A percentile compares a stretch with the other conserved stretches of the same genome.
phyloP scores from a whole-genome alignment of 2,888 invertebrate genomes.

The Stramonita haemastoma region DNA sequence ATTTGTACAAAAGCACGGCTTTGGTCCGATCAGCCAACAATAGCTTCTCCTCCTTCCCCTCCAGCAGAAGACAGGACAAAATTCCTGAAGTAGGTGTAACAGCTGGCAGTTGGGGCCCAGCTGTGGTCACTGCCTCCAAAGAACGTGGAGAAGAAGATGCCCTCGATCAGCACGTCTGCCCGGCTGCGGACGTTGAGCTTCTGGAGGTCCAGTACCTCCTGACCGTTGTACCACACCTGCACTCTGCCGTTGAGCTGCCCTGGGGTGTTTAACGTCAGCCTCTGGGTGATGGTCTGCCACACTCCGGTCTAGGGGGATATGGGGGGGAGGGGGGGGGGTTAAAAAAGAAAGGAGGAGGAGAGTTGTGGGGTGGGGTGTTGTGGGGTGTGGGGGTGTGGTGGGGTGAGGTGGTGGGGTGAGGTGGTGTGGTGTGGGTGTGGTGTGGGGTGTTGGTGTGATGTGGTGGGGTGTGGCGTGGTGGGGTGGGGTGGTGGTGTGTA shows the following conservation, averaged over 20 bases:
- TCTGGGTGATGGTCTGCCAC: slow-evolving; percentile 41
- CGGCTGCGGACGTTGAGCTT: slow-evolving; percentile 50
- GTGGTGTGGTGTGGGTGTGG: no score
- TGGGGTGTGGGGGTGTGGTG: no score
- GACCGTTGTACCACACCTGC: slow-evolving; percentile 45
- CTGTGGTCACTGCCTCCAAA: slow-evolving; percentile 53
- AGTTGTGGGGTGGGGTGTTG: no score
- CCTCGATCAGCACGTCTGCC: slow-evolving; percentile 39
- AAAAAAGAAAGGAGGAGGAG: not conserved
- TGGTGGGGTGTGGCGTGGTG: no score
- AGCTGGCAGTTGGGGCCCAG: slow-evolving; percentile 53
- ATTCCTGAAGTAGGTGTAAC: slow-evolving; percentile 53
- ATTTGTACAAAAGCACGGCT: no score
- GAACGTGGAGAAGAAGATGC: slow-evolving; percentile 57
- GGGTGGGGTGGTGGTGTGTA: no score
- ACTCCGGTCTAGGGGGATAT: slow-evolving; percentile 40
- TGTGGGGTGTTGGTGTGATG: no score
- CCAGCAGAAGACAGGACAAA: slow-evolving; percentile 42
- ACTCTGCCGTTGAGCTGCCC: slow-evolving; percentile 49
- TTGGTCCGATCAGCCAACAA: not conserved
- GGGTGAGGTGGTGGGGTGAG: no score
- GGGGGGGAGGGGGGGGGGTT: not conserved
- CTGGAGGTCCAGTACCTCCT: slow-evolving; percentile 40
- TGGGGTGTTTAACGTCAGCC: slow-evolving; percentile 56
- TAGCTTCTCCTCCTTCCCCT: not conserved